Evolutionary conservation across 2,888 invertebrate species (phyloP), one percentile per base, ranked within the genome.

Genomic region (Oligia latruncula): DNA sequence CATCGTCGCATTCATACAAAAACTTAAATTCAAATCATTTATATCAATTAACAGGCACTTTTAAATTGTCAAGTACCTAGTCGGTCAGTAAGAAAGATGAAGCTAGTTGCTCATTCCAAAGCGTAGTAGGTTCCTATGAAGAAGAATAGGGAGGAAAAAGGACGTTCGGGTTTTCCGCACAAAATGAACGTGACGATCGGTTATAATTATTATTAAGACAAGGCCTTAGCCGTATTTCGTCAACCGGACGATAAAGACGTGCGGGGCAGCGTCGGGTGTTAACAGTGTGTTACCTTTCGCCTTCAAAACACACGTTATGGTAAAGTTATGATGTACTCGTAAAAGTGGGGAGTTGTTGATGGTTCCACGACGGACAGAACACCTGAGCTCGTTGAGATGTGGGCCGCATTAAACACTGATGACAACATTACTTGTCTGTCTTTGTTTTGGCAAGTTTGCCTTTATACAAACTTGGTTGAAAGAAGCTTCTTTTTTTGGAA

Each of bases 351-450:
- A 84, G 91, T 91, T 91, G 89, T 90, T 92, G 90, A 91, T 92
- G 90, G 85, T 76, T 80, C 60, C 84, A 82, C 87, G 80, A 86
- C 86, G 87, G 86, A 85, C 79, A 71, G 82, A 87, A 86, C 92
- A 93, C 93, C 93, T 93, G 92, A 89, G 92, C 90, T 87, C 86
- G 85, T 88, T 89, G 91, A 92, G 89, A 90, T 91, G 91, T 92
- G 89, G 91, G 86, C 87, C 83, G 76, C 89, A 92, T 92, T 92
- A 91, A 87, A 74, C 76, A 73, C 76, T 68, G 82, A 87, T 80
- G 88, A 77, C 74, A 66, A 74, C 84, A 91, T 90, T 89, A 89
- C 81, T 91, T 84, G 58, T 70, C 75, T 65, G 71, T 72, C 81
- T 85, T 78, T 82, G 76, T 89, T 88, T 89, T 77, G 78, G 62